Evolutionary conservation across 2,797 vertebrate genomes (phyloP), one percentile per base, ranked within the genome.

Genomic region (Anabacerthia variegaticeps): DNA sequence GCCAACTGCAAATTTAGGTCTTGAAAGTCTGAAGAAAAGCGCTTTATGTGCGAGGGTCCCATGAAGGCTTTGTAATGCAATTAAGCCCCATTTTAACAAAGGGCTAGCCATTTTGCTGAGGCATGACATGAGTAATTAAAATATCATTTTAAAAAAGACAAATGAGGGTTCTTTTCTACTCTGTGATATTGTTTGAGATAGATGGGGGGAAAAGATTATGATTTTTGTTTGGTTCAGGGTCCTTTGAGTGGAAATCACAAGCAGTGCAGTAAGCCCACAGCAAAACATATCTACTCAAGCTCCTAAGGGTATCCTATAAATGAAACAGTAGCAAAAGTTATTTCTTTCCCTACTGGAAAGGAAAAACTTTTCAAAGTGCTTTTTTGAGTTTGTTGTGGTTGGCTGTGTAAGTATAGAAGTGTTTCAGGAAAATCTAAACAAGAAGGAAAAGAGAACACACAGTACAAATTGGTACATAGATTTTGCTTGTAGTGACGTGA

Each of bases 1-100:
- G 98, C 98, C 98, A 98, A 97, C 96, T 90, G 96, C 98, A 98
- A 98, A 98, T 98, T 98, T 97, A 98, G 97, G 98, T 98, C 98
- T 97, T 96, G 96, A 97, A 97, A 96, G 97, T 95, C 96, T 94
- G 94, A 97, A 97, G 96, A 97, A 97, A 97, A 97, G 96, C 75
- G 96, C 95, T 98, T 93, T 97, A 96, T 95, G 95, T 94, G 95
- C 23, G 62, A 93, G 95, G 97, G 94, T 95, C 95, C 95, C 86
- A 93, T 90, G 96, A 97, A 88, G 89, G 93, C 94, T 96, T 96
- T 92, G 0, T 93, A 96, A 88, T 3, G 90, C 94, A 98, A 98
- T 98, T 98, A 98, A 97, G 95, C 94, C 93, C 91, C 97, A 82
- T 94, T 92, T 97, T 96, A 97, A 95, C 96, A 97, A 96, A 96